Conservation (phyloP, 2,888 invertebrate genomes). For the Lordiphosa fenestrarum region DNA sequence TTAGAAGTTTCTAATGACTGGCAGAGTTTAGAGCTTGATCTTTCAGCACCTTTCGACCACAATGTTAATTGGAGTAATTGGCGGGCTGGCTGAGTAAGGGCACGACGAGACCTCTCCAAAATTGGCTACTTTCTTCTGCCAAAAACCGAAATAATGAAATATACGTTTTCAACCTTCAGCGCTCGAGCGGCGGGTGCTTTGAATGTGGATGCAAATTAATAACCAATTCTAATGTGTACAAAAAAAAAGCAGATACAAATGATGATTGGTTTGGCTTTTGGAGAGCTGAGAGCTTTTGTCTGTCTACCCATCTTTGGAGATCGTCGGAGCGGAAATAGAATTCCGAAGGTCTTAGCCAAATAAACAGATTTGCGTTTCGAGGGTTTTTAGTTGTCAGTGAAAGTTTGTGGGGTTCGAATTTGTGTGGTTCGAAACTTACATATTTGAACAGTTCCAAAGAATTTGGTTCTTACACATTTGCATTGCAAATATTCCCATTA, state of each 20-base stretch:
- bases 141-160: conserved; percentile 19
- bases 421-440: neutral
- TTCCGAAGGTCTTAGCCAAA: conserved; percentile 40
- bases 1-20: conserved; percentile 8
- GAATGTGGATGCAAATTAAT: conserved; percentile 68
- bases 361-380: conserved; percentile 14
- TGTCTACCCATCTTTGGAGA: conserved; percentile 20
- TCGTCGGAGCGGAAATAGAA: conserved; percentile 59
- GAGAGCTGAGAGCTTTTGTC: conserved; percentile 17
- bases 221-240: conserved; percentile 62
- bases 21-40: neutral
- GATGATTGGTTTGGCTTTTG: conserved; percentile 10
- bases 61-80: conserved; percentile 47
- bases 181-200: conserved; percentile 47
- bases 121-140: conserved; percentile 54
- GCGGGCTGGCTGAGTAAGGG: conserved; percentile 22
- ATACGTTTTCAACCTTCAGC: conserved; percentile 14
- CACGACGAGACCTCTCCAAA: conserved; percentile 14
- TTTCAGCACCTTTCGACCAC: conserved; percentile 29
- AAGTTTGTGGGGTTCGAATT: conserved; percentile 16
- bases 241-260: conserved; percentile 3
- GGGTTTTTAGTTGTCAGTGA: conserved; percentile 20
- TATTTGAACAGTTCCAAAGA: conserved; percentile 1
- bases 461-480: conserved; percentile 31
- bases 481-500: conserved; percentile 33